Evolutionary conservation across 2,797 vertebrate genomes (phyloP), one percentile per base, ranked within the genome.

Genomic region (Galagoides demidoff): DNA sequence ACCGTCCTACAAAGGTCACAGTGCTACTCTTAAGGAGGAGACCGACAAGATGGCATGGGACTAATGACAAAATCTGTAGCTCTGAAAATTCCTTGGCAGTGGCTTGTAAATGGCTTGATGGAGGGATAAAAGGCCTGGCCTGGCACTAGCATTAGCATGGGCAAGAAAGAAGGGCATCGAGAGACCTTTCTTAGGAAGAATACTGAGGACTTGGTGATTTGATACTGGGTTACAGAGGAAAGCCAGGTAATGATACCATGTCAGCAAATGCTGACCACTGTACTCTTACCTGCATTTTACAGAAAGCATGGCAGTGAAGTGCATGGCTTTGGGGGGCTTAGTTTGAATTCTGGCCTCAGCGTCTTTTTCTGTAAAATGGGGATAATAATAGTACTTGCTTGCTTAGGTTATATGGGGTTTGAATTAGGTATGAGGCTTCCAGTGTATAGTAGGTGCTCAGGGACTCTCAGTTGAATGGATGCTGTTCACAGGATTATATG

Each of bases 301-400:
- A 11, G 57, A 17, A 16, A 17, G 17, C 34, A 14, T 39, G 49
- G 22, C 34, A 16, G 63, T 27, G 10, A 2, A 12, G n/a, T 49
- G 55, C 0, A 7, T 68, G 25, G 85, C 11, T 55, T 74, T 55
- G 11, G 70, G 86, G 78, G 52, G 39, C 59, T 68, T 27, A 17
- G n/a, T 85, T 91, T 87, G 43, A 70, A 78, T 49, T 90, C 71
- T 59, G 17, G 31, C 52, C 78, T 95, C 31, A 61, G 83, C 78
- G 76, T 92, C 70, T 79, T 92, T 84, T 34, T 90, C 59, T 79
- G 37, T 71, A 83, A 93, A 81, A 74, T 39, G 34, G 25, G 66
- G 61, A 34, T 68, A 29, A 52, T 63, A 86, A 59, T 66, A 61
- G 31, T 34, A 61, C 22, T 84, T 73, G 10, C 73, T 88, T 88